Evolutionary conservation across 1,140 invertebrate genomes (phyloP).

Genomic region (Tribolium madens): DNA sequence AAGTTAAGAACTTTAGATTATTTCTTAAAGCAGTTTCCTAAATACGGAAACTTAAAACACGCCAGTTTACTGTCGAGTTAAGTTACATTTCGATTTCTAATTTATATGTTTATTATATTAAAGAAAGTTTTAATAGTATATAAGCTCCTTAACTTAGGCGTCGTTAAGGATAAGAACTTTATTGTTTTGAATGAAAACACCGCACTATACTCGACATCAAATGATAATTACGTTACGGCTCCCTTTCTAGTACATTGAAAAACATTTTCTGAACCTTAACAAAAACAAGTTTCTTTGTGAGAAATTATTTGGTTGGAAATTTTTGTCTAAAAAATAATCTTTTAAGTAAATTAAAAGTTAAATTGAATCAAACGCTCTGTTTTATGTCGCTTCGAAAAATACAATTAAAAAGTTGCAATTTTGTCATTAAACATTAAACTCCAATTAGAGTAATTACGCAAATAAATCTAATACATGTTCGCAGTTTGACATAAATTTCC

Average conservation of each 20-base stretch:
- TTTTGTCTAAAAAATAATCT: not conserved
- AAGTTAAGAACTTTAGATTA: not conserved
- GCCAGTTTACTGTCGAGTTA: not conserved
- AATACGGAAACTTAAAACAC: not conserved
- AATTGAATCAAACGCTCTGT: not conserved
- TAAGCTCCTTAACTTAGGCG: constrained; percentile 20
- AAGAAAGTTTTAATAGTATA: constrained; percentile 15
- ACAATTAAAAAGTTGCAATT: not conserved
- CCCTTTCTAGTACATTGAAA: constrained; percentile 2
- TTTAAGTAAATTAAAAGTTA: not conserved
- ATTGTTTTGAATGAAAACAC: constrained; percentile 31
- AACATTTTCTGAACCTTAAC: constrained; percentile 9
- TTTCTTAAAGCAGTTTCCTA: constrained; percentile 3
- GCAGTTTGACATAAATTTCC: not conserved
- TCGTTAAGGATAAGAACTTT: not conserved
- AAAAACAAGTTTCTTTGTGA: constrained; percentile 8
- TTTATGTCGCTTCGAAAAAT: not conserved
- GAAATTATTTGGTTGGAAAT: not conserved
- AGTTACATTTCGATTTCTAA: constrained; percentile 8
- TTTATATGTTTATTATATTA: constrained; percentile 11
- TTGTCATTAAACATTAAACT: constrained; percentile 26
- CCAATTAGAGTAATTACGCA: too few species aligned
- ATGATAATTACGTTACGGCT: constrained; percentile 22
- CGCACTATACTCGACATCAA: constrained; percentile 3
- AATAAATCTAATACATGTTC: constrained; percentile 15